A percentile compares a stretch with the other conserved stretches of the same genome.
Conservation (phyloP, 2,888 invertebrate genomes). For the Scaeva pyrastri region DNA sequence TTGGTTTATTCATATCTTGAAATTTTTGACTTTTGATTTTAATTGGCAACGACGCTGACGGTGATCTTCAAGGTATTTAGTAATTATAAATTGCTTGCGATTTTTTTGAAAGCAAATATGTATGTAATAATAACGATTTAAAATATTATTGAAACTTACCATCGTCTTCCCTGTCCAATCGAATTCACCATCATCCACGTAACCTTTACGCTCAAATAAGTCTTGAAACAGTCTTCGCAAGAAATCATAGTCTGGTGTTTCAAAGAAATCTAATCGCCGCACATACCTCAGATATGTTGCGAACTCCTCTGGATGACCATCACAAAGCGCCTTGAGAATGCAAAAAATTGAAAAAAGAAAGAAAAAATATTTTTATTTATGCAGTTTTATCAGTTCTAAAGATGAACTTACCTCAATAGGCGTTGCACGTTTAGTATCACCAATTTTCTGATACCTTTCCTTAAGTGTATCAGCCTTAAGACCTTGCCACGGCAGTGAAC, state of each 20-base stretch:
- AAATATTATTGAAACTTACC: constrained; percentile 82
- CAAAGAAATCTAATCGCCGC: constrained; percentile 98
- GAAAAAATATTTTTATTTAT: not conserved
- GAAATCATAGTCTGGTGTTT: constrained; percentile 99
- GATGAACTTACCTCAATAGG: constrained; percentile 92
- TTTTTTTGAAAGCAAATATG: constrained; percentile 19
- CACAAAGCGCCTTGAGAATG: constrained; percentile 88
- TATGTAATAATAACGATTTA: not conserved
- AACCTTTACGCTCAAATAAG: constrained; percentile 94
- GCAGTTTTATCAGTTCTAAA: not conserved
- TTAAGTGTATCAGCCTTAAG: constrained; percentile 99
- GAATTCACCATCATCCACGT: constrained; percentile 95
- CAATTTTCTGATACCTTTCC: constrained; percentile 99
- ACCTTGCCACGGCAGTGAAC: constrained; percentile 99
- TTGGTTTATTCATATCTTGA: constrained; percentile 45
- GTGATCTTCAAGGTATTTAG: constrained; percentile 70
- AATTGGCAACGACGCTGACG: constrained; percentile 46
- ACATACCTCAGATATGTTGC: constrained; percentile 99
- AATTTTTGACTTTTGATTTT: constrained; percentile 34
- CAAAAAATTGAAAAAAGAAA: not conserved
- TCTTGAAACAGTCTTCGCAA: constrained; percentile 97
- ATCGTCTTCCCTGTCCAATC: constrained; percentile 97
- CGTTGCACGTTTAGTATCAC: constrained; percentile 99
- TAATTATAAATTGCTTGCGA: constrained; percentile 38
- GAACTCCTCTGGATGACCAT: constrained; percentile 97